Conservation (phyloP, 2,797 vertebrate species). For the Myripristis jacobus region DNA sequence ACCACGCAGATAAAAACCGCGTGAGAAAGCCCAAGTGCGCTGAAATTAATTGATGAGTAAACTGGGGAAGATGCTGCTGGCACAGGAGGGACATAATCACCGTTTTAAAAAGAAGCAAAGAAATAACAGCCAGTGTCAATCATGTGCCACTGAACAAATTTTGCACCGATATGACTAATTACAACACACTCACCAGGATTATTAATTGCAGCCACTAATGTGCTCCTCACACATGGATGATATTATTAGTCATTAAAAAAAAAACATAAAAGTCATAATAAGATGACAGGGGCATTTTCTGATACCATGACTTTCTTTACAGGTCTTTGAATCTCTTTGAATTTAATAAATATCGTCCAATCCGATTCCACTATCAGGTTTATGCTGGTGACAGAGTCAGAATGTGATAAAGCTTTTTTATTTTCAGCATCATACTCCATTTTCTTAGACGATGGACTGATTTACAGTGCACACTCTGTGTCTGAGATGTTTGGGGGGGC, state of each 20-base stretch:
- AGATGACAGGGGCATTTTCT: background rate
- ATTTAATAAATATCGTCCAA: background rate
- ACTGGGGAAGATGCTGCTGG: conserved; percentile 3
- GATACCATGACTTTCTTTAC: background rate
- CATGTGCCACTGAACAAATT: no score
- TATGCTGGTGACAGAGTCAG: background rate
- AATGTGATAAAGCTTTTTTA: no score
- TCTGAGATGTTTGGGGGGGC: no score
- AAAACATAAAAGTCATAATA: background rate
- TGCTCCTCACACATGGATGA: background rate
- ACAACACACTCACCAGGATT: background rate
- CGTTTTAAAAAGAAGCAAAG: background rate
- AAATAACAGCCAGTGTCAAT: background rate
- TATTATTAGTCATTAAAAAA: background rate
- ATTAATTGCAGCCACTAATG: background rate
- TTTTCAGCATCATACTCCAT: no score
- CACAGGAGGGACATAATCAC: background rate
- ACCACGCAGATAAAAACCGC: background rate
- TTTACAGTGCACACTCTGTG: no score
- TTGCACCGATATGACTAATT: background rate
- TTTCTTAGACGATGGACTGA: no score
- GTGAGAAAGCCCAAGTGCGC: background rate
- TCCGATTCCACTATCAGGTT: background rate
- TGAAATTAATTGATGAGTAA: conserved; percentile 22
- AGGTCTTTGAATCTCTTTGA: background rate